phyloP scores from a whole-genome alignment of 2,888 invertebrate genomes.

The Strigamia crassipes region DNA sequence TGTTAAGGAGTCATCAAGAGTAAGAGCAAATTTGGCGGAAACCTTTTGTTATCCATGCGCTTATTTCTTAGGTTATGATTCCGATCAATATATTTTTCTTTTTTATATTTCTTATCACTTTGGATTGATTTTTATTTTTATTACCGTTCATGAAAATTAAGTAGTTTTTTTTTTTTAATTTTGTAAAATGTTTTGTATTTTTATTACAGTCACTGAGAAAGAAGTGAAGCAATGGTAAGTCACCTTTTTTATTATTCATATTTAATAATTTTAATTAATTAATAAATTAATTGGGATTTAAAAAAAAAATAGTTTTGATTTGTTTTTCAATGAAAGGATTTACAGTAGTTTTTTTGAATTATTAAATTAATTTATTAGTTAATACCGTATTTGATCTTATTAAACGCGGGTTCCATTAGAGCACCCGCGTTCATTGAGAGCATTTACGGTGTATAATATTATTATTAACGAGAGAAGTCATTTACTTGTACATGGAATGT shows the following conservation, averaged over 20 bases:
- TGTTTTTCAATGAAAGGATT: no score
- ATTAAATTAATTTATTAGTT: no score
- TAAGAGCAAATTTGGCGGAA: slow-evolving; percentile 12
- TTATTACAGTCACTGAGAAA: slow-evolving; percentile 36
- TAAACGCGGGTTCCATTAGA: no score
- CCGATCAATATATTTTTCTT: neutral
- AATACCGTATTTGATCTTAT: no score
- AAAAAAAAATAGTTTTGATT: no score
- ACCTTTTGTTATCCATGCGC: neutral
- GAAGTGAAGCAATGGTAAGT: slow-evolving; percentile 44
- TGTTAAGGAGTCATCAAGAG: slow-evolving; percentile 30
- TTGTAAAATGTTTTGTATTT: neutral
- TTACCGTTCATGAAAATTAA: neutral
- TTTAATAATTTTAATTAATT: no score
- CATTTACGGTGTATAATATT: no score
- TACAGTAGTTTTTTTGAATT: no score
- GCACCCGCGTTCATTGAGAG: no score
- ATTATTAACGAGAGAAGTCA: no score
- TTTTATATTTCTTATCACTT: neutral
- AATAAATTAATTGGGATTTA: no score
- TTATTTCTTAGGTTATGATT: neutral
- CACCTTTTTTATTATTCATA: neutral
- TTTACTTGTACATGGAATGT: no score
- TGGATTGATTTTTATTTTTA: neutral
- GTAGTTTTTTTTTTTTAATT: neutral